Percentiles rank a stretch among this genome's conserved stretches.
phyloP scores from a whole-genome alignment of 2,113 vertebrate genomes.

The Taurulus bubalis region DNA sequence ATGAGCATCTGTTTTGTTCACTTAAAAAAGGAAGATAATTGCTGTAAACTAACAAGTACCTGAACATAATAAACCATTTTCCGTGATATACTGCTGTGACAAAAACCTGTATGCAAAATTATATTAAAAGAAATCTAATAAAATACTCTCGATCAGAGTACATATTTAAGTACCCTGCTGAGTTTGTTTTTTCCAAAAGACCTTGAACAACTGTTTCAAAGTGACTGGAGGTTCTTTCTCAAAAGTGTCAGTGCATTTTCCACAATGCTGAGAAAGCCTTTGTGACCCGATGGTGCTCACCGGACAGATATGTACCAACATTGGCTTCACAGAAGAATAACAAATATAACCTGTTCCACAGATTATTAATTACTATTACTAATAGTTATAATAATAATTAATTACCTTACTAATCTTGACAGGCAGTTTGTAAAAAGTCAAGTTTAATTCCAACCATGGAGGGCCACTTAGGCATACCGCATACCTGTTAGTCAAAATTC shows the following conservation, averaged over 20 bases:
- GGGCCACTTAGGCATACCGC: no score
- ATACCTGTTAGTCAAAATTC: no score
- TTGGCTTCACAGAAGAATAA: constrained; percentile 13
- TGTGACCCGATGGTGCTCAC: constrained; percentile 11
- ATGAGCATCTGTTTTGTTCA: constrained; percentile 1
- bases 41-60: constrained; percentile 21
- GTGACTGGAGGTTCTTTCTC: constrained; percentile 17
- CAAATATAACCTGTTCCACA: constrained; percentile 14
- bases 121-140: constrained; percentile 60
- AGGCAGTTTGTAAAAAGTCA: constrained; percentile 26
- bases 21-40: neutral
- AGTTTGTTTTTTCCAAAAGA: neutral
- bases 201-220: neutral
- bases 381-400: no score
- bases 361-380: neutral
- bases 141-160: constrained; percentile 33
- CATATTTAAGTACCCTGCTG: constrained; percentile 2
- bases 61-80: constrained; percentile 18
- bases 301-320: constrained; percentile 18
- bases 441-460: no score
- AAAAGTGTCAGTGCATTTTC: constrained; percentile 53
- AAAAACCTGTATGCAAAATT: neutral
- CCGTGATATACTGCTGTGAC: constrained; percentile 19
- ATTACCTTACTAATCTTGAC: neutral
- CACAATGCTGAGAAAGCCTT: neutral